These are phyloP conservation scores for Leptothorax acervorum DNA, from an alignment of 2,888 invertebrate species.

Conservation along the genomic window DNA sequence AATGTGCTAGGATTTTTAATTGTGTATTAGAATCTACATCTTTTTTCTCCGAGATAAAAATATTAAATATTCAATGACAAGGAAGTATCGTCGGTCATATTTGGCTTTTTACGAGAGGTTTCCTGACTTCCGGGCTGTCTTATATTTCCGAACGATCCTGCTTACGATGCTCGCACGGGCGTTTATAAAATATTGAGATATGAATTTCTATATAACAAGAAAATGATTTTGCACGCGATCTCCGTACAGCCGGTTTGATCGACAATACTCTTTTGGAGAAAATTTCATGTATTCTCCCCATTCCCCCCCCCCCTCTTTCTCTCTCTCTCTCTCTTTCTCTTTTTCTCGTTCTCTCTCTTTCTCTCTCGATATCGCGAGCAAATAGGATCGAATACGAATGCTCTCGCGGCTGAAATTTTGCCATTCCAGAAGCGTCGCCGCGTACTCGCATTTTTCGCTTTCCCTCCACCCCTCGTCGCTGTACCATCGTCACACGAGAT, in stretches of 20 bases:
- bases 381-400: slow-evolving; percentile 67
- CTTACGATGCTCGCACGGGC: not conserved
- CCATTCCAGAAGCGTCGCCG: slow-evolving; percentile 44
- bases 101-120: not conserved
- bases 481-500: slow-evolving; percentile 61
- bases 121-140: not conserved
- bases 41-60: not conserved
- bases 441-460: slow-evolving; percentile 23
- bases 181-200: slow-evolving; percentile 26
- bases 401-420: slow-evolving; percentile 55
- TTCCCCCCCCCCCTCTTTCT: slow-evolving; percentile 26
- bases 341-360: not conserved
- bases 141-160: not conserved
- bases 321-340: not conserved
- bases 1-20: not conserved
- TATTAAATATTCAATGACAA: not conserved
- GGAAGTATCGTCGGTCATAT: not conserved
- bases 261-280: slow-evolving; percentile 48
- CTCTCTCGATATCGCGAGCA: slow-evolving; percentile 47
- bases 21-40: not conserved
- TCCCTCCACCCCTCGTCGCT: slow-evolving; percentile 19
- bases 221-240: slow-evolving; percentile 48
- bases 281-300: slow-evolving; percentile 63
- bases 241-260: slow-evolving; percentile 15
- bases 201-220: slow-evolving; percentile 41